phyloP scores from a whole-genome alignment of 2,888 invertebrate genomes.

The Drosophila aldrichi region DNA sequence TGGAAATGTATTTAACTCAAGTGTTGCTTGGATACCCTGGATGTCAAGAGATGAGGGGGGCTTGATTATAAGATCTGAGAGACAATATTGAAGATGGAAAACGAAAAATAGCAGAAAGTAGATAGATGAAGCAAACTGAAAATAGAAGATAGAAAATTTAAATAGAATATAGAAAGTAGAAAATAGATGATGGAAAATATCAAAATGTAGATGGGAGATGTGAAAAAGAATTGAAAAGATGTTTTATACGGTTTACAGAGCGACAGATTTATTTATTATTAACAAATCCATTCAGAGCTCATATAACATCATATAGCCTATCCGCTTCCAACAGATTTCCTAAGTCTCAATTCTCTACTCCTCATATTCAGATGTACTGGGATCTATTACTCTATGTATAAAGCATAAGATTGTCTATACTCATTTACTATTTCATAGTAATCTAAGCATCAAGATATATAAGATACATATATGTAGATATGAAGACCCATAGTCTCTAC shows the following conservation, averaged over 20 bases:
- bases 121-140: neutral
- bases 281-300: too few relatives aligned
- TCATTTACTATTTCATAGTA: neutral
- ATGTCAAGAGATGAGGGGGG: neutral
- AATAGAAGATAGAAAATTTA: neutral
- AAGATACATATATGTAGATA: too few relatives aligned
- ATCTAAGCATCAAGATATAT: neutral
- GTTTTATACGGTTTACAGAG: too few relatives aligned
- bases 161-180: neutral
- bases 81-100: neutral
- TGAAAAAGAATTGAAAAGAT: too few relatives aligned
- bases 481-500: neutral
- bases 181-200: too few relatives aligned
- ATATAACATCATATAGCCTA: too few relatives aligned
- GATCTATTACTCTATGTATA: neutral
- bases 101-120: too few relatives aligned
- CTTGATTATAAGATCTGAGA: neutral
- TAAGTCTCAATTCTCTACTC: too few relatives aligned
- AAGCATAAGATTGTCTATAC: neutral
- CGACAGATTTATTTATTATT: too few relatives aligned
- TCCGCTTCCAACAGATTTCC: too few relatives aligned
- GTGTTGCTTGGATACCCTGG: slow-evolving; percentile 23
- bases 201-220: too few relatives aligned
- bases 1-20: slow-evolving; percentile 31
- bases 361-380: too few relatives aligned